A percentile compares a stretch with the other conserved stretches of the same genome.
phyloP scores from a whole-genome alignment of 1,140 invertebrate species.

The Tetramorium simillimum region DNA sequence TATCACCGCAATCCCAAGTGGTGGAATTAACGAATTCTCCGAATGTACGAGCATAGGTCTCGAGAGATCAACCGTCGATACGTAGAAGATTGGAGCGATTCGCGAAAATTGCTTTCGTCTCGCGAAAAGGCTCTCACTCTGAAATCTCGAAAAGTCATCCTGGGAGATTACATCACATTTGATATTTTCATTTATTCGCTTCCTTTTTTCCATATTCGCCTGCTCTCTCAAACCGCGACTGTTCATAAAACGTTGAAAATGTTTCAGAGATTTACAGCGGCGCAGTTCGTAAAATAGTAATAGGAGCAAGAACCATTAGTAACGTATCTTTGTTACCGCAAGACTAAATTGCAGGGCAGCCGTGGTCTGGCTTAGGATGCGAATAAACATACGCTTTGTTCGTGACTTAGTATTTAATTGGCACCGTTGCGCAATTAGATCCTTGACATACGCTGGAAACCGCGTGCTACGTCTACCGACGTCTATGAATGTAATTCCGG shows the following conservation, averaged over 20 bases:
- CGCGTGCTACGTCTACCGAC: constrained; percentile 16
- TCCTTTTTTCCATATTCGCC: not conserved
- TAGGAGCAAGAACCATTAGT: constrained; percentile 1
- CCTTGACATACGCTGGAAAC: constrained; percentile 60
- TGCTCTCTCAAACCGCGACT: not conserved
- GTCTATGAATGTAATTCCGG: constrained; percentile 51
- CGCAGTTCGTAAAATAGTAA: constrained; percentile 18
- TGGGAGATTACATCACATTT: not conserved
- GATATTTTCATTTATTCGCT: not conserved
- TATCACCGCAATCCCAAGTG: constrained; percentile 60
- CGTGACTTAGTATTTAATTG: constrained; percentile 47
- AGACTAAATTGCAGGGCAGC: constrained; percentile 42
- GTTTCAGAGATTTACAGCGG: not conserved
- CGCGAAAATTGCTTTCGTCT: not conserved
- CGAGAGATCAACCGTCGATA: not conserved
- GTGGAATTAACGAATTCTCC: constrained; percentile 63
- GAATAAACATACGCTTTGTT: constrained; percentile 46
- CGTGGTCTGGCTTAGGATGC: not conserved
- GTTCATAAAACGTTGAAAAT: not conserved
- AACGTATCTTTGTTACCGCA: constrained; percentile 4
- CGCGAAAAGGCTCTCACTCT: not conserved
- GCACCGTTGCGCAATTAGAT: constrained; percentile 54
- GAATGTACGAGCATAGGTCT: constrained; percentile 57
- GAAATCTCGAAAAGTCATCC: not conserved
- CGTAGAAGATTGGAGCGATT: not conserved